Evolutionary conservation across 2,797 vertebrate genomes (phyloP).

Genomic region (Argentina silus): DNA sequence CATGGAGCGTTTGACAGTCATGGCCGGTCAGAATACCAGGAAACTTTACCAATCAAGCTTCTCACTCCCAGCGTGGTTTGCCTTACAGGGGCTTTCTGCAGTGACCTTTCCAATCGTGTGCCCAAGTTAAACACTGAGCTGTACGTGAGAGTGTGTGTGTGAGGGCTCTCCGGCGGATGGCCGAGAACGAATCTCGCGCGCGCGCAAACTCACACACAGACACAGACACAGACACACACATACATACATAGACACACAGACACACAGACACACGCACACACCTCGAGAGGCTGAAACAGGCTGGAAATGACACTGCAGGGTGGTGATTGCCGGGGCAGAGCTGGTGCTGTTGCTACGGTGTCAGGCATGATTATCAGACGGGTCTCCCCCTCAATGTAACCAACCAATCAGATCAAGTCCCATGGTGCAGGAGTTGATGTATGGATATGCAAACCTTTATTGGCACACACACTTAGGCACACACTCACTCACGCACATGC

Average conservation of each 20-base stretch:
- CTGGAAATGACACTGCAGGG: constrained; percentile 56
- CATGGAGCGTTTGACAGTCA: no score
- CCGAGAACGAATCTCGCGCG: no score
- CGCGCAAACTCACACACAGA: no score
- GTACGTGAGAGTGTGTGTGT: neutral
- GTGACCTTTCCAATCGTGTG: no score
- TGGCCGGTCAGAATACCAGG: no score
- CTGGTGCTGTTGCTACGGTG: constrained; percentile 46
- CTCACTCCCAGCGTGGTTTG: no score
- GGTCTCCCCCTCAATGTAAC: neutral
- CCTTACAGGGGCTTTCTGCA: no score
- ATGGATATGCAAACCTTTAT: neutral
- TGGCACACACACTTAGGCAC: neutral
- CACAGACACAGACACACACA: neutral
- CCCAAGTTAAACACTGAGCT: no score
- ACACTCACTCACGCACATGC: neutral
- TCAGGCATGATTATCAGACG: constrained; percentile 59
- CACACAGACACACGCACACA: neutral
- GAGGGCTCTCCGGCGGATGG: neutral
- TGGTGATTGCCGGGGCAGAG: constrained; percentile 64
- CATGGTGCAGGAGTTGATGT: neutral
- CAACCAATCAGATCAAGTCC: neutral
- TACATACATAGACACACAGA: neutral
- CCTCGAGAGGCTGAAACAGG: constrained; percentile 22
- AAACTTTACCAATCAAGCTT: no score